Percentiles rank a stretch among this genome's conserved stretches.
Conservation (phyloP, 2,888 invertebrate species). For the Andrena trimmerana region DNA sequence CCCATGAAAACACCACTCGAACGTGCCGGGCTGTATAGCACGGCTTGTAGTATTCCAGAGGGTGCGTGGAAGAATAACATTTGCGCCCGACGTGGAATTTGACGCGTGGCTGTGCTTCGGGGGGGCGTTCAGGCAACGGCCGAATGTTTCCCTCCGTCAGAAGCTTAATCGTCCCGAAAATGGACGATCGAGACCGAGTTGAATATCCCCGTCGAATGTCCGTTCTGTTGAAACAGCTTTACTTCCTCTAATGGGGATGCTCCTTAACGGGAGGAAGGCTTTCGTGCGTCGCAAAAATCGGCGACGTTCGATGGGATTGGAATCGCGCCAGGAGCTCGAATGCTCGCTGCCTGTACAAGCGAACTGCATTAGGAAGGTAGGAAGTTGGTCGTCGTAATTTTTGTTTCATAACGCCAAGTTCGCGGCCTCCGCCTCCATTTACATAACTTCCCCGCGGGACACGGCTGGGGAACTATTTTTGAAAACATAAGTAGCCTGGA, state of each 20-base stretch:
- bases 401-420: slow-evolving; percentile 50
- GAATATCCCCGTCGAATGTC: background rate
- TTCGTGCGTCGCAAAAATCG: slow-evolving; percentile 21
- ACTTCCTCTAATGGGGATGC: background rate
- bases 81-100: background rate
- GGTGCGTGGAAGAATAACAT: slow-evolving; percentile 18
- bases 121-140: background rate
- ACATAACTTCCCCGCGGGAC: slow-evolving; percentile 37
- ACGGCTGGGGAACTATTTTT: slow-evolving; percentile 26
- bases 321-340: slow-evolving; percentile 31
- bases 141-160: background rate
- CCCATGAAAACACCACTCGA: slow-evolving; percentile 20
- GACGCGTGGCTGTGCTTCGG: background rate
- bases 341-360: slow-evolving; percentile 29
- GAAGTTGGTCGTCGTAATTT: slow-evolving; percentile 54
- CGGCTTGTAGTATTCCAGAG: slow-evolving; percentile 15
- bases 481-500: slow-evolving; percentile 19
- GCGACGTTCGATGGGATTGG: slow-evolving; percentile 23
- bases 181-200: background rate
- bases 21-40: slow-evolving; percentile 4
- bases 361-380: slow-evolving; percentile 55
- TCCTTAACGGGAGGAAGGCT: slow-evolving; percentile 4
- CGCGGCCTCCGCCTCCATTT: slow-evolving; percentile 34
- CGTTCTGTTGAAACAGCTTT: background rate
- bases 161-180: background rate